Evolutionary conservation across 2,113 vertebrate species (phyloP).

Genomic region (Dendrocopos noguchii): DNA sequence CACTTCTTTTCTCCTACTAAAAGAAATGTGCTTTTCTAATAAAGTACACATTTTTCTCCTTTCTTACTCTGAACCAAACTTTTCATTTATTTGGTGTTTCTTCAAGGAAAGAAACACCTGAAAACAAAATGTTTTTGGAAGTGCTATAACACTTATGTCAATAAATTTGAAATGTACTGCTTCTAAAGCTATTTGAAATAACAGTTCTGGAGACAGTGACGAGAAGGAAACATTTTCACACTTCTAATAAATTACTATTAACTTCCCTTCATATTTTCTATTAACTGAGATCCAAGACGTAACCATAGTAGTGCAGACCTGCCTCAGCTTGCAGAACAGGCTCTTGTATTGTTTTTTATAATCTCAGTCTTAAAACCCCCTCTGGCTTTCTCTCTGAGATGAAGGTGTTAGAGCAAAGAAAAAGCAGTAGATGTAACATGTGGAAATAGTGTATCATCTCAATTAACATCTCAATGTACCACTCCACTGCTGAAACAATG

Average conservation of each 20-base stretch:
- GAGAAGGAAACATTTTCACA: neutral
- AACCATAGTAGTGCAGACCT: neutral
- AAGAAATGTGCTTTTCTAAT: neutral
- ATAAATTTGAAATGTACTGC: neutral
- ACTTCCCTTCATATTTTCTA: neutral
- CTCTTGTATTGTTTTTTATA: neutral
- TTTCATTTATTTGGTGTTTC: neutral
- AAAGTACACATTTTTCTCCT: neutral
- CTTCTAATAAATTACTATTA: neutral
- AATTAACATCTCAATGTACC: neutral
- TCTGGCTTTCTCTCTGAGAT: neutral
- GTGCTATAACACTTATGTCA: neutral
- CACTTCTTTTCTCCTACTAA: neutral
- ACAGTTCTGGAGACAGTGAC: neutral
- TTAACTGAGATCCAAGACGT: neutral
- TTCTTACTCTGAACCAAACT: neutral
- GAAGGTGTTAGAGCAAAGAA: neutral
- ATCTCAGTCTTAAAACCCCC: neutral
- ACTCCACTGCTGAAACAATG: neutral
- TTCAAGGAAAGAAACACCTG: neutral
- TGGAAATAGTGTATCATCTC: neutral
- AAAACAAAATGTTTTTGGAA: neutral
- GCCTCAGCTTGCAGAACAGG: neutral
- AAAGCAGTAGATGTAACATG: neutral
- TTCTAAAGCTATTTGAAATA: neutral